phyloP scores from a whole-genome alignment of 2,113 vertebrate species.

The Rhabdomys dilectus region DNA sequence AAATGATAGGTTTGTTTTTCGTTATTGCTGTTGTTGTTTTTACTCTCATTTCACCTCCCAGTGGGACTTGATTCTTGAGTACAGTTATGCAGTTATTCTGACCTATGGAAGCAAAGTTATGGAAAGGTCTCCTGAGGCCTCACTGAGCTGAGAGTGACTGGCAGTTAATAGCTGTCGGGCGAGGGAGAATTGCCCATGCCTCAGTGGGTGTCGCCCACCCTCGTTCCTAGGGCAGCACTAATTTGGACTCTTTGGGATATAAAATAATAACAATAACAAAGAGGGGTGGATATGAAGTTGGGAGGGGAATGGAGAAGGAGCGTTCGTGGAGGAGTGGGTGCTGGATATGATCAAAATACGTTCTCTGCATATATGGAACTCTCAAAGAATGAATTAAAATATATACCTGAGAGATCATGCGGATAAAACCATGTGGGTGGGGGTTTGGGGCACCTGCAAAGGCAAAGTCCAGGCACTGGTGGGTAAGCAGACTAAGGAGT shows the following conservation, averaged over 20 bases:
- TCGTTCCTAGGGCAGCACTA: neutral
- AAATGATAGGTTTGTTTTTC: neutral
- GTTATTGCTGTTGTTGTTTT: too few species aligned
- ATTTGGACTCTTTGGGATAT: neutral
- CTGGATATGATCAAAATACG: neutral
- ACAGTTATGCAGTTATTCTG: neutral
- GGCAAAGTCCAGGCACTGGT: neutral
- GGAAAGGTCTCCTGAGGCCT: neutral
- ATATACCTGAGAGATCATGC: neutral
- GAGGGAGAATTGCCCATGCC: neutral
- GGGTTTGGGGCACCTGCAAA: neutral
- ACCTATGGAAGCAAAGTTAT: neutral
- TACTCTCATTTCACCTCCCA: neutral
- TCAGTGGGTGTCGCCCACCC: too few species aligned
- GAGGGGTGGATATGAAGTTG: neutral
- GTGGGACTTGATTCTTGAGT: neutral
- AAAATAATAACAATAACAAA: neutral
- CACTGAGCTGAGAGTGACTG: neutral
- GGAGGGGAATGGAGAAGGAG: too few species aligned
- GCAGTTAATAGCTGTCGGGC: too few species aligned
- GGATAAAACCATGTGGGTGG: neutral
- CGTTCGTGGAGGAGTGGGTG: neutral
- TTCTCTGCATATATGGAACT: neutral
- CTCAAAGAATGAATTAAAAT: neutral
- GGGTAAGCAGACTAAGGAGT: neutral